These are phyloP conservation scores for Eciton burchellii DNA, from an alignment of 1,140 invertebrate species.

Conservation along the genomic window DNA sequence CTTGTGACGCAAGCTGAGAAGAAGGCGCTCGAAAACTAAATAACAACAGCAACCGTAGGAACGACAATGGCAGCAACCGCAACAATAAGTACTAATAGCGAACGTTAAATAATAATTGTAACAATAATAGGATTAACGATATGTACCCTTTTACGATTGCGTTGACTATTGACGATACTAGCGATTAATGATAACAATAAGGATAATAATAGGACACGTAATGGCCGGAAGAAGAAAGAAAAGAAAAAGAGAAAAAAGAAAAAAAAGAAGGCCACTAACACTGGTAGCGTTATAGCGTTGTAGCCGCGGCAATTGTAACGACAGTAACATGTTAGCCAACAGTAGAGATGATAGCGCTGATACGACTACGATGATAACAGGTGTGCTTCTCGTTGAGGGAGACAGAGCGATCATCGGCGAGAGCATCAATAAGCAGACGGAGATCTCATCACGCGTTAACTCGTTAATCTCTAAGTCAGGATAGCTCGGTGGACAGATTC, in stretches of 20 bases:
- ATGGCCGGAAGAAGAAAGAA: no score
- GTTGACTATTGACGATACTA: constrained; percentile 40
- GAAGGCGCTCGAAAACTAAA: constrained; percentile 48
- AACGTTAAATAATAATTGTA: constrained; percentile 39
- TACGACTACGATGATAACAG: constrained; percentile 32
- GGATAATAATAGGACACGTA: constrained; percentile 34
- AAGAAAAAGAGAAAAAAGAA: background rate
- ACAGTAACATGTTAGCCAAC: constrained; percentile 12
- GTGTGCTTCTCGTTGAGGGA: constrained; percentile 47
- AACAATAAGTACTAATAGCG: constrained; percentile 52
- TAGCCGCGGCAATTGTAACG: background rate
- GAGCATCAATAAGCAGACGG: background rate
- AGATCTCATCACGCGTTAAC: constrained; percentile 36
- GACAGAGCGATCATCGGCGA: constrained; percentile 1
- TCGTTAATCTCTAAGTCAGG: constrained; percentile 47
- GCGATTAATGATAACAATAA: constrained; percentile 22
- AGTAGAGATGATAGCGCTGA: constrained; percentile 37
- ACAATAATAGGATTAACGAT: constrained; percentile 54
- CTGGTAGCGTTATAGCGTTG: constrained; percentile 32
- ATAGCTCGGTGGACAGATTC: constrained; percentile 26
- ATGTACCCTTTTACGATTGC: constrained; percentile 21
- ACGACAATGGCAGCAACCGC: constrained; percentile 24
- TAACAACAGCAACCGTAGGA: constrained; percentile 27
- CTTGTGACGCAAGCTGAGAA: constrained; percentile 2
- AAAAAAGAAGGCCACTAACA: constrained; percentile 28